Evolutionary conservation across 2,113 vertebrate species (phyloP).

Genomic region (Istiophorus platypterus): DNA sequence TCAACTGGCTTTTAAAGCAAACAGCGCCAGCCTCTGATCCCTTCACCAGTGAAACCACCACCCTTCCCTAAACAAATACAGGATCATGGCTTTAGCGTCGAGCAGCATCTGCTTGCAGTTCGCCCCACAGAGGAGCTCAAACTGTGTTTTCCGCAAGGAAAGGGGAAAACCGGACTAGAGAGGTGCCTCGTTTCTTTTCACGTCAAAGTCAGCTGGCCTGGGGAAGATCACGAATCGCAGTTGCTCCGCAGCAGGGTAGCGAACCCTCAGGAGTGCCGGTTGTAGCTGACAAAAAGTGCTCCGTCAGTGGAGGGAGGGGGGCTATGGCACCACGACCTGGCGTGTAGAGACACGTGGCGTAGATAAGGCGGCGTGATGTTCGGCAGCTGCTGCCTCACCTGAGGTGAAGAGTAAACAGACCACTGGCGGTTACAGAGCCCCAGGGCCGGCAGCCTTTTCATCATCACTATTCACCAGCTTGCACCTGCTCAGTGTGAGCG

Average conservation of each 20-base stretch:
- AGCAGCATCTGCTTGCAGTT: conserved; percentile 84
- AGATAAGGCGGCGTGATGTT: conserved; percentile 68
- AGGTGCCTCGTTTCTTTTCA: conserved; percentile 8
- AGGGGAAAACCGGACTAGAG: conserved; percentile 2
- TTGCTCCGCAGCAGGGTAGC: not conserved
- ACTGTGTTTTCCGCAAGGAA: conserved; percentile 27
- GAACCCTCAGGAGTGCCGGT: conserved; percentile 7
- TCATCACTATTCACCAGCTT: conserved; percentile 58
- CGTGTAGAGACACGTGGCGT: conserved; percentile 80
- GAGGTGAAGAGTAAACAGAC: conserved; percentile 77
- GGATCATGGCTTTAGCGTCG: conserved; percentile 55
- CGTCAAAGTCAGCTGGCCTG: not conserved
- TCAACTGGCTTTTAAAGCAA: conserved; percentile 78
- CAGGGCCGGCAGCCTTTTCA: conserved; percentile 61
- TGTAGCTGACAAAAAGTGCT: not conserved
- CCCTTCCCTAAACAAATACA: conserved; percentile 76
- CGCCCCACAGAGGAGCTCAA: conserved; percentile 81
- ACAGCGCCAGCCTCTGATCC: conserved; percentile 80
- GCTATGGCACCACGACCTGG: conserved; percentile 16
- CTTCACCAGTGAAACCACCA: conserved; percentile 55
- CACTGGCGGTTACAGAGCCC: conserved; percentile 59
- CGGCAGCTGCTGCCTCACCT: conserved; percentile 85
- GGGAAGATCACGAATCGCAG: conserved; percentile 24
- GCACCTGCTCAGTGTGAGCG: conserved; percentile 82
- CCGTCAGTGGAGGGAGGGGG: conserved; percentile 17